These are phyloP conservation scores for Drosophila prostipennis DNA, from an alignment of 2,888 invertebrate genomes.

Conservation along the genomic window DNA sequence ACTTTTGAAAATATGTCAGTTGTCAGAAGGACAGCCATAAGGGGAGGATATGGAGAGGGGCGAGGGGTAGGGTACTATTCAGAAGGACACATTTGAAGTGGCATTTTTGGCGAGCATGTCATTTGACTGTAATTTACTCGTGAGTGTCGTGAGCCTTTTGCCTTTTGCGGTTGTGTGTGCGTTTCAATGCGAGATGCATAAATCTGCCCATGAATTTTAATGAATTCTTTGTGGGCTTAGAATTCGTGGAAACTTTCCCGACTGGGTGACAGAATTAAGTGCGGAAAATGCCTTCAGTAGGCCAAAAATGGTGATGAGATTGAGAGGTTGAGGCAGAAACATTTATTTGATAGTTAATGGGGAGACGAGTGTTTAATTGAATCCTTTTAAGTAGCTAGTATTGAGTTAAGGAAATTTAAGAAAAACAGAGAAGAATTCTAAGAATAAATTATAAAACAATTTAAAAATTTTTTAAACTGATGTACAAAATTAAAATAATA, in stretches of 20 bases:
- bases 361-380: no score
- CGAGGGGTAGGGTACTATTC: neutral
- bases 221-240: conserved; percentile 24
- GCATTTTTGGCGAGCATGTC: conserved; percentile 71
- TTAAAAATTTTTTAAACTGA: no score
- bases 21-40: conserved; percentile 47
- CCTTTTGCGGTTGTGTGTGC: conserved; percentile 30
- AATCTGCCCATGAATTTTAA: conserved; percentile 52
- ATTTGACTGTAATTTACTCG: conserved; percentile 72
- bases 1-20: conserved; percentile 70
- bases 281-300: conserved; percentile 25
- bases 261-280: conserved; percentile 7
- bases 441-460: no score
- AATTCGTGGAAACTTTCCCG: conserved; percentile 17
- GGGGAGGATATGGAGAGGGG: neutral
- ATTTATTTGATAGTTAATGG: neutral
- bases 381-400: no score
- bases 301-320: conserved; percentile 2
- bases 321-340: neutral
- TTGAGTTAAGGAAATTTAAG: no score
- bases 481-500: no score
- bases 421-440: neutral
- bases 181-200: conserved; percentile 47
- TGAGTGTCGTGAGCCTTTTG: conserved; percentile 41
- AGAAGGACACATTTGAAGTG: conserved; percentile 57